A percentile compares a stretch with the other conserved stretches of the same genome.
phyloP scores from a whole-genome alignment of 2,113 vertebrate species.

The Manacus vitellinus region DNA sequence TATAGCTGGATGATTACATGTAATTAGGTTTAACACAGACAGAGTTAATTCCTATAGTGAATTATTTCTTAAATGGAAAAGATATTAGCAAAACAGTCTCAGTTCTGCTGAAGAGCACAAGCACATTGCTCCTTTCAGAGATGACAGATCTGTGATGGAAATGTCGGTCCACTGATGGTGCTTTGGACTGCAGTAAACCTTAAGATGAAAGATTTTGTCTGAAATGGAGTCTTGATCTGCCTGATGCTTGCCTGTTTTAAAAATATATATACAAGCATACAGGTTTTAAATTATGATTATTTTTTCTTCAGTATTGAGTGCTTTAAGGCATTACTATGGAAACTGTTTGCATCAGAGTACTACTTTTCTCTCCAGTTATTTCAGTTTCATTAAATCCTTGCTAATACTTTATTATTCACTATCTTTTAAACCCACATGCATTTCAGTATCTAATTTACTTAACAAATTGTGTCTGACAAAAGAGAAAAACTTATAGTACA shows the following conservation, averaged over 20 bases:
- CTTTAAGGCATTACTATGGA: conserved; percentile 73
- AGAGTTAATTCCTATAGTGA: background rate
- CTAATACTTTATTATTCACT: conserved; percentile 71
- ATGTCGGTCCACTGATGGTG: background rate
- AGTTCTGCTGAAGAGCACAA: background rate
- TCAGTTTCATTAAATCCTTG: conserved; percentile 68
- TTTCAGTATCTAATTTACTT: conserved; percentile 70
- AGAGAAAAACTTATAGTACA: conserved; percentile 60
- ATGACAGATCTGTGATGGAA: background rate
- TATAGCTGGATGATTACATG: background rate
- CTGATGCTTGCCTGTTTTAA: background rate
- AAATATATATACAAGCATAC: background rate
- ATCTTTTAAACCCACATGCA: conserved; percentile 57
- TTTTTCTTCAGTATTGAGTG: conserved; percentile 34
- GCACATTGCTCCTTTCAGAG: background rate
- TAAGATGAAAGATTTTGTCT: background rate
- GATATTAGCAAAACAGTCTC: background rate
- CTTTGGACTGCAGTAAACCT: background rate
- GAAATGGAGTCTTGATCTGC: background rate
- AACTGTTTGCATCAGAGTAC: conserved; percentile 69
- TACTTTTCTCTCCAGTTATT: conserved; percentile 62
- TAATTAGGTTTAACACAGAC: background rate
- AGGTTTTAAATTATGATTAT: conserved; percentile 35
- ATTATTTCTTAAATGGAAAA: background rate
- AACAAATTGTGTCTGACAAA: conserved; percentile 69